phyloP scores from a whole-genome alignment of 2,113 vertebrate genomes.

The Eolophus roseicapilla region DNA sequence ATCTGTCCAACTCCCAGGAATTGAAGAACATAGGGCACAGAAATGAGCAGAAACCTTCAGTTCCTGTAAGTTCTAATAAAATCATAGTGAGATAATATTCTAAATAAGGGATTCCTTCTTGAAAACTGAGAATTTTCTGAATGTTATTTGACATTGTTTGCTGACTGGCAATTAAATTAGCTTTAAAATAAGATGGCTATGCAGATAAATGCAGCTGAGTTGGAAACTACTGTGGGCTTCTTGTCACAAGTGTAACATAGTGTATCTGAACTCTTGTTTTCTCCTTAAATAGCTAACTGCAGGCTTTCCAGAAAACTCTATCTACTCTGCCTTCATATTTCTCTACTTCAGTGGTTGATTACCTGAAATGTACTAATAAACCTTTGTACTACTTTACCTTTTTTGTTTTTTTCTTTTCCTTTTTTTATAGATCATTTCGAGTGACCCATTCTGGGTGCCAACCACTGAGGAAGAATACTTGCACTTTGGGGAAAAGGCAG shows the following conservation, averaged over 20 bases:
- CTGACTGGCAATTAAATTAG: neutral
- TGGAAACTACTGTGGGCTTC: neutral
- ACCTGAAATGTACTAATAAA: neutral
- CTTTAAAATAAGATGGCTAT: neutral
- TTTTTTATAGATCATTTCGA: slow-evolving; percentile 81
- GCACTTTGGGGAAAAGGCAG: slow-evolving; percentile 97
- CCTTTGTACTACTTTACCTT: neutral
- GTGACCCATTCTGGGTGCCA: slow-evolving; percentile 95
- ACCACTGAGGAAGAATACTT: slow-evolving; percentile 97
- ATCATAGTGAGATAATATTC: neutral
- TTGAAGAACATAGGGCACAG: neutral
- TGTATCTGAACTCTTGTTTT: neutral
- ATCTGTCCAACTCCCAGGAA: neutral
- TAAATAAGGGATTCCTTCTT: neutral
- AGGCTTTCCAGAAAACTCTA: neutral
- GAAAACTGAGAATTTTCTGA: neutral
- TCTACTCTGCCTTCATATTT: neutral
- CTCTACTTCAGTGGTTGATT: neutral
- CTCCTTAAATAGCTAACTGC: neutral
- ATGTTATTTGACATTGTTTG: neutral
- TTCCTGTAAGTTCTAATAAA: neutral
- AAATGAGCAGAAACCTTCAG: neutral
- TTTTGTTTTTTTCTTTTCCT: neutral
- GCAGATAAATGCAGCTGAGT: neutral
- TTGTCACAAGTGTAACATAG: neutral